Conservation (phyloP, 2,888 invertebrate genomes). For the Bugula neritina region DNA sequence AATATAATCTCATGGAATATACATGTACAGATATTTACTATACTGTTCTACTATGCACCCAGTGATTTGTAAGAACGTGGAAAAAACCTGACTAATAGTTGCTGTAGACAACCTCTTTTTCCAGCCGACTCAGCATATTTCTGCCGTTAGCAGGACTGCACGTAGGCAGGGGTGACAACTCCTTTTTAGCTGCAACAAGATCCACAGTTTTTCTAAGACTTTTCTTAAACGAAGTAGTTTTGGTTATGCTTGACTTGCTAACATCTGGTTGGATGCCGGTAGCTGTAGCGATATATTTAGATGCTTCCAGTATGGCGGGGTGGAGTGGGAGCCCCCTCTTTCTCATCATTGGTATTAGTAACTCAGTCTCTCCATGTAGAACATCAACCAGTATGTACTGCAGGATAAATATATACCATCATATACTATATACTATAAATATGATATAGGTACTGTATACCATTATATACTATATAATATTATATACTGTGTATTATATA, state of each 20-base stretch:
- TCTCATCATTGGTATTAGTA: slow-evolving; percentile 8
- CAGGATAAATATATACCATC: not conserved
- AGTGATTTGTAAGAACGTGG: no score
- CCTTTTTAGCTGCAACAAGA: not conserved
- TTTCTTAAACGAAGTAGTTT: not conserved
- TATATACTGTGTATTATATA: no score
- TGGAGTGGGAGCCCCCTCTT: slow-evolving; percentile 8
- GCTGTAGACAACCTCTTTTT: not conserved
- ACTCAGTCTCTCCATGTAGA: not conserved
- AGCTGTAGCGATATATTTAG: not conserved
- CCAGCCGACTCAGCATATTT: not conserved
- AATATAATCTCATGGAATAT: no score
- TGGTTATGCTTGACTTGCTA: not conserved
- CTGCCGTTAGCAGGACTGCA: not conserved
- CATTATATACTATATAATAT: no score
- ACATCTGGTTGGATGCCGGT: not conserved
- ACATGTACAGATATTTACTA: no score
- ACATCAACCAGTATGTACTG: slow-evolving; percentile 9
- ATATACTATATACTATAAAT: slow-evolving; percentile 1
- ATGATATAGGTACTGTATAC: not conserved
- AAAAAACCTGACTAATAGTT: no score
- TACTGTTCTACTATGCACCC: no score
- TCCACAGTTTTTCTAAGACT: not conserved
- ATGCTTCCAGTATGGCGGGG: not conserved
- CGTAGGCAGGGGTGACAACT: not conserved